Conservation (phyloP, 1,140 invertebrate genomes). For the Trichogramma pretiosum region DNA sequence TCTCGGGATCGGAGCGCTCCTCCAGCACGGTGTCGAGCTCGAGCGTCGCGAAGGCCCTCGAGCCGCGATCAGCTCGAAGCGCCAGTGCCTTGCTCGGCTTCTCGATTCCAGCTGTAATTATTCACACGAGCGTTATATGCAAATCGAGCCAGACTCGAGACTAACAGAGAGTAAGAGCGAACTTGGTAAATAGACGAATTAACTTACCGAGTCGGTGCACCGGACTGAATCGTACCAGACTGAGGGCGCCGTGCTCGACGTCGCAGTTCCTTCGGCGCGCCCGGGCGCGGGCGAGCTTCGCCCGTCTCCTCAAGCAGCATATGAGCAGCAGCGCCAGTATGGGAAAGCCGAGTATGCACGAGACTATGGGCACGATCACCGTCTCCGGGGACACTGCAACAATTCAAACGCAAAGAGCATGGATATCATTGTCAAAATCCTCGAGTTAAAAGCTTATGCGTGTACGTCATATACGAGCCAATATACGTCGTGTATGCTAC, state of each 20-base stretch:
- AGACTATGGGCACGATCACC: slow-evolving; percentile 80
- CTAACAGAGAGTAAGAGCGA: too few relatives aligned
- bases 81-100: slow-evolving; percentile 55
- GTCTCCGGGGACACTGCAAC: slow-evolving; percentile 77
- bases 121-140: neutral
- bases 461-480: too few relatives aligned
- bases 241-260: slow-evolving; percentile 67
- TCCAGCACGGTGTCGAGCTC: slow-evolving; percentile 75
- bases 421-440: too few relatives aligned
- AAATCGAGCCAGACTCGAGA: too few relatives aligned
- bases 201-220: slow-evolving; percentile 60
- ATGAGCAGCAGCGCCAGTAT: slow-evolving; percentile 75
- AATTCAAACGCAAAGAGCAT: too few relatives aligned
- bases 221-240: slow-evolving; percentile 67
- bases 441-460: too few relatives aligned
- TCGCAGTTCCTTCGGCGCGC: slow-evolving; percentile 69
- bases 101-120: slow-evolving; percentile 40
- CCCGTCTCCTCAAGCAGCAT: slow-evolving; percentile 71
- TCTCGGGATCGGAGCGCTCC: slow-evolving; percentile 66
- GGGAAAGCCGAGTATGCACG: slow-evolving; percentile 81
- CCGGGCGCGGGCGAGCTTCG: slow-evolving; percentile 69
- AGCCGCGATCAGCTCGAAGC: slow-evolving; percentile 54
- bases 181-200: neutral
- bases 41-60: slow-evolving; percentile 57
- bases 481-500: too few relatives aligned